A percentile compares a stretch with the other conserved stretches of the same genome.
Conservation (phyloP, 2,797 vertebrate genomes). For the Aulostomus chinensis region DNA sequence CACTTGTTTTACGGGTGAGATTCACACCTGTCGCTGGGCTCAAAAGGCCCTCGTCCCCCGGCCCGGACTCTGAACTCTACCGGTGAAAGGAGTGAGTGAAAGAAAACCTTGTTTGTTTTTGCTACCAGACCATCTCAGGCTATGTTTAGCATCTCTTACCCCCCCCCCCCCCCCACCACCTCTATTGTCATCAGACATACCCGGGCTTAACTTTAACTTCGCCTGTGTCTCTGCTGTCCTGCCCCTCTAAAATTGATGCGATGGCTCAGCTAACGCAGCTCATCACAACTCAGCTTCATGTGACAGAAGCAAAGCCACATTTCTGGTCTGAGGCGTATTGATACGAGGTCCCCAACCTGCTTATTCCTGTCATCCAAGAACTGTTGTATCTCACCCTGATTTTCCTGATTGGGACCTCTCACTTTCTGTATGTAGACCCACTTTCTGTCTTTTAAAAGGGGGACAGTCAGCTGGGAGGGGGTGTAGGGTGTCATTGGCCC, state of each 20-base stretch:
- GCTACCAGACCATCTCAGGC: conserved; percentile 71
- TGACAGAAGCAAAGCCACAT: too few relatives aligned
- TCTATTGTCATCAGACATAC: conserved; percentile 32
- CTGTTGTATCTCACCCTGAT: background rate
- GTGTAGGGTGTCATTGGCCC: conserved; percentile 74
- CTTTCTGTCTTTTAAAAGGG: conserved; percentile 36
- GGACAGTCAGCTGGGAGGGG: conserved; percentile 41
- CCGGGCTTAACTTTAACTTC: conserved; percentile 26
- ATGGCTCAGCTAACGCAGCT: too few relatives aligned
- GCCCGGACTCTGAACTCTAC: conserved; percentile 80
- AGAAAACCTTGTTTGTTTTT: conserved; percentile 87
- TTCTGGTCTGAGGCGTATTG: too few relatives aligned
- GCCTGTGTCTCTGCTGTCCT: background rate
- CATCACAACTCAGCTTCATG: too few relatives aligned
- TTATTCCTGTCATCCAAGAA: too few relatives aligned
- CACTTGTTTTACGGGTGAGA: background rate
- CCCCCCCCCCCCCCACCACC: conserved; percentile 15
- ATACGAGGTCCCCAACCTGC: too few relatives aligned
- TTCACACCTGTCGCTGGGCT: conserved; percentile 76
- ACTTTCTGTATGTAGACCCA: conserved; percentile 10
- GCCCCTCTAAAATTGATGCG: too few relatives aligned
- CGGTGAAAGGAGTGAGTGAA: conserved; percentile 78
- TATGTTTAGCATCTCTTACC: conserved; percentile 74
- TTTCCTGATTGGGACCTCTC: conserved; percentile 7
- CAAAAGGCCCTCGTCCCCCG: conserved; percentile 43